These are phyloP conservation scores for Nesometra sesokonis DNA, from an alignment of 35 echinoderm and acorn worm species.

Conservation along the genomic window DNA sequence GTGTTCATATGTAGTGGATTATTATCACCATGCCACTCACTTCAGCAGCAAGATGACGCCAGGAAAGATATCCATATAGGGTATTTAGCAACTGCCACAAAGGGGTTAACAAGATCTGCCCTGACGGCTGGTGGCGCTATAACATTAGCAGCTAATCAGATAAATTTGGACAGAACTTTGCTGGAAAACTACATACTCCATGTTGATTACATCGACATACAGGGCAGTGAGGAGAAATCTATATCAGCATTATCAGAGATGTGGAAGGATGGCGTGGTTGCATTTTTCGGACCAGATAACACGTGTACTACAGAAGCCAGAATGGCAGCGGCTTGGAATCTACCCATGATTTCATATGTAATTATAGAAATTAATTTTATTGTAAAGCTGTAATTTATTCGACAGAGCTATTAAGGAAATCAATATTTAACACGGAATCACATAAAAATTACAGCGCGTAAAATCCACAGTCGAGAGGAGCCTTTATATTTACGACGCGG, in stretches of 20 bases:
- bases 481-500: too few species aligned
- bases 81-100: slow-evolving; percentile 25
- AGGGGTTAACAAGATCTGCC: neutral
- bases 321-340: slow-evolving; percentile 68
- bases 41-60: neutral
- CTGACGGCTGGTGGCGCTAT: slow-evolving; percentile 43
- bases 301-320: slow-evolving; percentile 65
- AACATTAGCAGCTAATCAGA: slow-evolving; percentile 31
- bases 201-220: slow-evolving; percentile 28
- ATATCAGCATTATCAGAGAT: slow-evolving; percentile 39
- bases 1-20: too few species aligned
- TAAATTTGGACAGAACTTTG: slow-evolving; percentile 46
- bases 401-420: too few species aligned
- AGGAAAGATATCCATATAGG: slow-evolving; percentile 24
- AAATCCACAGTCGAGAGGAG: too few species aligned
- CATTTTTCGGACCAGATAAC: slow-evolving; percentile 65
- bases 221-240: slow-evolving; percentile 26
- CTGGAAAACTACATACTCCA: slow-evolving; percentile 27
- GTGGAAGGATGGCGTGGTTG: slow-evolving; percentile 58
- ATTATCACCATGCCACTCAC: neutral
- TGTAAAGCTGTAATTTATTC: too few species aligned
- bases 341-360: slow-evolving; percentile 92
- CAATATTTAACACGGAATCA: too few species aligned
- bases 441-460: too few species aligned
- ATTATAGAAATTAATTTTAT: too few species aligned